These are phyloP conservation scores for Brotula barbata DNA, from an alignment of 2,797 vertebrate genomes.

Conservation along the genomic window DNA sequence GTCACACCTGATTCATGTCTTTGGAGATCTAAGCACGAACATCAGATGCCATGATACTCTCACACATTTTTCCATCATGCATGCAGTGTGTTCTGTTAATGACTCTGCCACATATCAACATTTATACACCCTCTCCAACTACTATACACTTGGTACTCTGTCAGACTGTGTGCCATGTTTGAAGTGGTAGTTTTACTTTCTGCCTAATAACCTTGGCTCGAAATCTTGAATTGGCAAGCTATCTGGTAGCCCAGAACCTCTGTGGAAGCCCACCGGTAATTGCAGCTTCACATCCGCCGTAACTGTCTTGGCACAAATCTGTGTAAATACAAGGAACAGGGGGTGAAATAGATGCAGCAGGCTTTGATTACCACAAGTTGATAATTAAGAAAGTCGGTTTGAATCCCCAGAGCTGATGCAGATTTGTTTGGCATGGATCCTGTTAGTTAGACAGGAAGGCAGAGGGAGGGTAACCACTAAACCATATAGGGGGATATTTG, in stretches of 20 bases:
- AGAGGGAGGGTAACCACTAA: conserved; percentile 49
- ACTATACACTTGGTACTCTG: conserved; percentile 53
- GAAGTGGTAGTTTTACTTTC: conserved; percentile 70
- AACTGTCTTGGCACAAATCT: conserved; percentile 77
- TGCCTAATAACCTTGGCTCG: conserved; percentile 77
- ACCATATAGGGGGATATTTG: conserved; percentile 19
- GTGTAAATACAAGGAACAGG: conserved; percentile 77
- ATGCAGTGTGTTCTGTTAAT: conserved; percentile 40
- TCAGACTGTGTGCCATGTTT: conserved; percentile 61
- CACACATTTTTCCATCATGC: conserved; percentile 16
- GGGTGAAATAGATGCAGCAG: conserved; percentile 73
- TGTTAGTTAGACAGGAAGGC: conserved; percentile 53
- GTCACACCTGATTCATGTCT: conserved; percentile 47
- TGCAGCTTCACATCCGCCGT: conserved; percentile 75
- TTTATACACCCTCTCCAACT: conserved; percentile 20
- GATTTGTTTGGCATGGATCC: conserved; percentile 75
- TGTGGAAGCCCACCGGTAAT: conserved; percentile 76
- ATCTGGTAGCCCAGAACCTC: conserved; percentile 68
- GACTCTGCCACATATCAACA: conserved; percentile 42
- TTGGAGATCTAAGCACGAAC: conserved; percentile 50
- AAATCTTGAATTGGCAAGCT: conserved; percentile 70
- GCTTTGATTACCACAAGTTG: conserved; percentile 80
- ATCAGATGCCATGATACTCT: conserved; percentile 58
- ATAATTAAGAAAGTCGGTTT: conserved; percentile 78
- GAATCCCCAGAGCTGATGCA: conserved; percentile 74